phyloP scores from a whole-genome alignment of 2,797 vertebrate genomes.

The Epinephelus awoara region DNA sequence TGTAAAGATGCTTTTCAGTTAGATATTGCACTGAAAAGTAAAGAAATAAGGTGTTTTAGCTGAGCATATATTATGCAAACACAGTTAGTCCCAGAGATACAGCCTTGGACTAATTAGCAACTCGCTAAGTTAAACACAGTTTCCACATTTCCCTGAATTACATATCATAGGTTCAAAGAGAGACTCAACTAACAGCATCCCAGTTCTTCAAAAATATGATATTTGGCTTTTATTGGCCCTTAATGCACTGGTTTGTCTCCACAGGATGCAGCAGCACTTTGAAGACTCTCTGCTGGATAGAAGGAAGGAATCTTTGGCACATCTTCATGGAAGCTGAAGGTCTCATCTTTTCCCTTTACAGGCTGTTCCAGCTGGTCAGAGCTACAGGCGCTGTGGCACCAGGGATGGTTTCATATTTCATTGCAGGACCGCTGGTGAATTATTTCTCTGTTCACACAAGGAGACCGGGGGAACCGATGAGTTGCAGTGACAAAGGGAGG shows the following conservation, averaged over 20 bases:
- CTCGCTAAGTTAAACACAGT: slow-evolving; percentile 18
- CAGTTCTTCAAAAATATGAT: slow-evolving; percentile 9
- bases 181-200: slow-evolving; percentile 5
- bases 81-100: slow-evolving; percentile 9
- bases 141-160: slow-evolving; percentile 12
- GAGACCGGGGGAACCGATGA: neutral
- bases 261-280: slow-evolving; percentile 5
- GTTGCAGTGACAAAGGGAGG: slow-evolving; percentile 2
- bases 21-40: neutral
- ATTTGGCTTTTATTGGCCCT: slow-evolving; percentile 18
- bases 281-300: slow-evolving; percentile 35
- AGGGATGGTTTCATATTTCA: slow-evolving; percentile 71
- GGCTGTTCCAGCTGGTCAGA: slow-evolving; percentile 66
- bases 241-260: slow-evolving; percentile 22
- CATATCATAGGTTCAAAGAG: slow-evolving; percentile 11
- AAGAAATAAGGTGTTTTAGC: slow-evolving; percentile 20
- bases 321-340: slow-evolving; percentile 56
- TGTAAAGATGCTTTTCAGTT: slow-evolving; percentile 19
- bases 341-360: slow-evolving; percentile 60
- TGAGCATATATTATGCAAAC: slow-evolving; percentile 51
- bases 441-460: slow-evolving; percentile 54
- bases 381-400: slow-evolving; percentile 54
- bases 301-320: slow-evolving; percentile 51
- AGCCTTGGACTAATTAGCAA: slow-evolving; percentile 31
- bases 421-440: slow-evolving; percentile 46